Evolutionary conservation across 92 coral and sea anemone species (phyloP), one percentile per base, ranked within the genome.

Genomic region (Metridium senile): DNA sequence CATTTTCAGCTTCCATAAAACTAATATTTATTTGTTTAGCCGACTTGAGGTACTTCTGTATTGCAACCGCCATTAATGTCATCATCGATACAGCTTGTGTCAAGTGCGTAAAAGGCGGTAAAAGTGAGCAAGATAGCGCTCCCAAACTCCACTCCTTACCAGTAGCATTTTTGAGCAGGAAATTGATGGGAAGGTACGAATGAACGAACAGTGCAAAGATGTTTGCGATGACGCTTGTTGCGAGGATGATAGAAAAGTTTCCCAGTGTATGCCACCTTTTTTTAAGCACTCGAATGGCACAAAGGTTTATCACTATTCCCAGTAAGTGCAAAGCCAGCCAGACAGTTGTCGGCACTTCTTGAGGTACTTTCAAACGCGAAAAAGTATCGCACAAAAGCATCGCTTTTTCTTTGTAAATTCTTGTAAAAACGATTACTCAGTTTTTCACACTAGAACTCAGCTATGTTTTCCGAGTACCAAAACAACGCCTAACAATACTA

Each of bases 101-200:
- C 6, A 78, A 54, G 68, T 78, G 67, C 51, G 83, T 46, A 0
- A 68, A 21, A 23, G 75, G 68, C 21, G 83, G 83, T 26, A 78
- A 65, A 56, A 78, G 26, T 1, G 67, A 30, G 43, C 83, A 78
- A 46, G 28, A 28, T 0, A 53, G 22, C 17, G 58, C n/a, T 26
- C 83, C 83, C 11, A 78, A 68, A 22, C 72, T 78, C 83, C 83
- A 78, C 28, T 78, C 66, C 52, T 25, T 1, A 1, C 68, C 83
- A 22, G 83, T 52, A 9, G 56, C 28, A 19, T 31, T 19, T 27
- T 35, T 32, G 2, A 78, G 75, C 83, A 78, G 28, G 72, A 33
- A 56, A 64, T 78, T 78, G 4, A 78, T 39, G 1, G 83, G 83
- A 39, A 67, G 33, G 49, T 78, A 68, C 13, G 52, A 33, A 57